phyloP scores from a whole-genome alignment of 1,140 invertebrate genomes.

The Matsumurasca onukii region DNA sequence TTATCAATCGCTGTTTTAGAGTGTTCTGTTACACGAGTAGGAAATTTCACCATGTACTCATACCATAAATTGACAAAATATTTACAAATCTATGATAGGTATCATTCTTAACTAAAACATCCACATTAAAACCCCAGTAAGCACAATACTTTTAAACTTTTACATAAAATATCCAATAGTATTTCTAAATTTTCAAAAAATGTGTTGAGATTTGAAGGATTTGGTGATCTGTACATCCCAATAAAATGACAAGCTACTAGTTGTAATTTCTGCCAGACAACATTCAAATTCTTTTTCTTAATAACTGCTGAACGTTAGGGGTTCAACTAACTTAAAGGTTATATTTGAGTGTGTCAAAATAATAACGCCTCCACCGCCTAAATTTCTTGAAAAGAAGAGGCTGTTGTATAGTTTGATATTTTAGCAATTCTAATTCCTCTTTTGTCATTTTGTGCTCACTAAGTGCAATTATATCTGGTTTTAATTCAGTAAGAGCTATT shows the following conservation, averaged over 20 bases:
- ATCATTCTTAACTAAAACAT: not conserved
- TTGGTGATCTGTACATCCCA: not conserved
- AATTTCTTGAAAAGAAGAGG: not conserved
- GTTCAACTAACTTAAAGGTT: not conserved
- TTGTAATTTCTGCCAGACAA: not conserved
- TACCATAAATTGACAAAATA: not conserved
- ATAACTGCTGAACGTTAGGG: not conserved
- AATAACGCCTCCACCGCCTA: not conserved
- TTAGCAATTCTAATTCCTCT: not conserved
- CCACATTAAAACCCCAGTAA: not conserved
- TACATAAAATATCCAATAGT: not conserved
- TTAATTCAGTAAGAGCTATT: not conserved
- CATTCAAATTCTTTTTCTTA: not conserved
- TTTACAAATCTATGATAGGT: constrained; percentile 13
- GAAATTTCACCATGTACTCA: not conserved
- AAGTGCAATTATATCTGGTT: not conserved
- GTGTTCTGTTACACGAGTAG: not conserved
- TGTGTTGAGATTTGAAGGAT: not conserved
- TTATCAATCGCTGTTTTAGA: not conserved
- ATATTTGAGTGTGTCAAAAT: not conserved
- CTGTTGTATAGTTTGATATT: not conserved
- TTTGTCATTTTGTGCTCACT: not conserved
- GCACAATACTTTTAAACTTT: not conserved
- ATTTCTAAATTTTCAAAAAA: constrained; percentile 18
- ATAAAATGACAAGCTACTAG: not conserved